Base-by-base conservation (phyloP, 2,797 vertebrate genomes). In the Rhinella marina region DNA sequence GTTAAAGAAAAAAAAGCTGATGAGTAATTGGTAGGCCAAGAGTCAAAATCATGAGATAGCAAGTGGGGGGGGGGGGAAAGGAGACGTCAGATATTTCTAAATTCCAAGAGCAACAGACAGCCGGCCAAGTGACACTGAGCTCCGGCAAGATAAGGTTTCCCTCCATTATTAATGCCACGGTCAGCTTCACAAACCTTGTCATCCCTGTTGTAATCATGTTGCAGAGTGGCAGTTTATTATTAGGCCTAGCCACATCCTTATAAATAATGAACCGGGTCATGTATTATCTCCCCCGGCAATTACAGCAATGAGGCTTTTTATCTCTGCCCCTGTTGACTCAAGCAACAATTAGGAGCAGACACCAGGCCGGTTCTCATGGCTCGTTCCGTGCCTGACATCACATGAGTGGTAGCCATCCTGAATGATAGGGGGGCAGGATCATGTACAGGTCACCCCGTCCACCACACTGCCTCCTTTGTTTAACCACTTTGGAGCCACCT, bases 141-240 rank as follows among this genome's bases (percentile, higher is more conserved):
- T 92, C 90, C 83, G 62, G 90, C 90, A 90, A 90, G 94, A 96
- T 94, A 93, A 94, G 93, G 89, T 90, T 25, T 85, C 86, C 86
- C 90, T 97, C 90, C 94, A 95, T 97, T 96, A 96, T 96, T 97
- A 92, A 97, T 95, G 93, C 90, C 88, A 89, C 83, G 1, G 90
- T 88, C 90, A 79, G 85, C 90, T 89, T 85, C 88, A 83, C 87
- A 79, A 89, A 90, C 89, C 79, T 90, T 57, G 73, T 92, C 89
- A 50, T 85, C 87, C 92, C 93, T 92, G 93, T 92, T 93, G 93
- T 93, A 94, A 94, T 95, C 95, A 86, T 96, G 96, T 94, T 92
- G 90, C 91, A 85, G 91, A 81, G 48, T 86, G 52, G 90, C 59
- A 91, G 90, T 90, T 91, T 92, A 90, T 92, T 91, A 91, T 91